phyloP scores from a whole-genome alignment of 2,797 vertebrate genomes.

The Rhabdomys pumilio region DNA sequence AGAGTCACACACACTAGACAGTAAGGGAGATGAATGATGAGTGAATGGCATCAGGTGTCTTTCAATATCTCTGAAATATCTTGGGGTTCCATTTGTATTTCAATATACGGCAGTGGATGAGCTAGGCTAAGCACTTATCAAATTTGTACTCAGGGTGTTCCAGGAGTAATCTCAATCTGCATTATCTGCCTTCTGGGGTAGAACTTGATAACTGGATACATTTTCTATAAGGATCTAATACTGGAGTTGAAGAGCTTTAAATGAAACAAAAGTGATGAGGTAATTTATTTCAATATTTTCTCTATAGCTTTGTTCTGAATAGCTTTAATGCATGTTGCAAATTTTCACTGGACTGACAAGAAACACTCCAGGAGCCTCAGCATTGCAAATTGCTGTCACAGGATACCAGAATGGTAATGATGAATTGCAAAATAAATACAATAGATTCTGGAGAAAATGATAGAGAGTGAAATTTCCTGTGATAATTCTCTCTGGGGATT shows the following conservation, averaged over 20 bases:
- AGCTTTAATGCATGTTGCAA: slow-evolving; percentile 51
- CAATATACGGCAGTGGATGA: slow-evolving; percentile 67
- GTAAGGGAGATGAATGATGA: slow-evolving; percentile 84
- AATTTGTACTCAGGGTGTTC: slow-evolving; percentile 79
- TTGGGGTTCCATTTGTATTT: slow-evolving; percentile 79
- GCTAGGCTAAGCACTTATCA: slow-evolving; percentile 74
- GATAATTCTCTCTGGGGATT: slow-evolving; percentile 69
- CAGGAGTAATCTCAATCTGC: slow-evolving; percentile 67
- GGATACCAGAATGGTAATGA: slow-evolving; percentile 63
- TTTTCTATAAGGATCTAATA: slow-evolving; percentile 62
- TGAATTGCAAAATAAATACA: slow-evolving; percentile 66
- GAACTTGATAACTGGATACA: slow-evolving; percentile 67
- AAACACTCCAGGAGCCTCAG: neutral
- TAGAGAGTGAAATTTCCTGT: neutral
- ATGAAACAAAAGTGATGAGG: slow-evolving; percentile 67
- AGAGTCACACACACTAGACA: slow-evolving; percentile 80
- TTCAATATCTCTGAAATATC: slow-evolving; percentile 71
- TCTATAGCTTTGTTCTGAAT: slow-evolving; percentile 47
- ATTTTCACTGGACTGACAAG: slow-evolving; percentile 57
- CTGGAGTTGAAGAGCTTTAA: slow-evolving; percentile 48
- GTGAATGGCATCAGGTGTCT: slow-evolving; percentile 70
- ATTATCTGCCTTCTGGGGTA: slow-evolving; percentile 75
- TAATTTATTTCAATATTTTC: slow-evolving; percentile 76
- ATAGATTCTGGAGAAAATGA: slow-evolving; percentile 66
- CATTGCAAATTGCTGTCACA: slow-evolving; percentile 41